These are phyloP conservation scores for Ernsta delagoae DNA, from an alignment of 2,888 invertebrate genomes.

Conservation along the genomic window DNA sequence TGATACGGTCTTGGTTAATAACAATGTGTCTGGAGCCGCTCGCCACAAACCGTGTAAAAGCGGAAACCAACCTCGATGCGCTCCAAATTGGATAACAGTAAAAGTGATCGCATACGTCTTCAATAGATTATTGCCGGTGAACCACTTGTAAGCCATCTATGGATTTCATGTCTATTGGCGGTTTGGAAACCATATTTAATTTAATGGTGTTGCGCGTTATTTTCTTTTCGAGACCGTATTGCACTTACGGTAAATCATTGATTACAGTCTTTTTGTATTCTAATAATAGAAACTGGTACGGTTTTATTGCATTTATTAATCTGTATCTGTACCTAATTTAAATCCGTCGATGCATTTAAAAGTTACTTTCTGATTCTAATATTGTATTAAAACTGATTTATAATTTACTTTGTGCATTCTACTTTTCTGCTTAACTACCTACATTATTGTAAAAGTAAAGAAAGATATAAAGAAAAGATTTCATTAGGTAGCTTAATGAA, in stretches of 20 bases:
- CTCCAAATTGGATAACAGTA: constrained; percentile 84
- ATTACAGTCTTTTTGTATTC: constrained; percentile 5
- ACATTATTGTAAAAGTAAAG: too few relatives aligned
- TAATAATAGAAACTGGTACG: constrained; percentile 9
- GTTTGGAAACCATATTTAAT: constrained; percentile 61
- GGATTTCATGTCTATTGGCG: constrained; percentile 69
- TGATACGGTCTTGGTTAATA: constrained; percentile 70
- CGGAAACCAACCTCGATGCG: constrained; percentile 77
- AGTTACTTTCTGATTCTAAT: too few relatives aligned
- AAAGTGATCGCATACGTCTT: constrained; percentile 81
- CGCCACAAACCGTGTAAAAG: constrained; percentile 81
- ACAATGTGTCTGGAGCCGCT: constrained; percentile 69
- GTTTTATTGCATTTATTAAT: neutral
- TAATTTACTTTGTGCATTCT: too few relatives aligned
- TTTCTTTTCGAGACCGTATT: constrained; percentile 39
- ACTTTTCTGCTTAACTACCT: too few relatives aligned
- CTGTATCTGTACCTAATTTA: too few relatives aligned
- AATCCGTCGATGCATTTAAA: too few relatives aligned
- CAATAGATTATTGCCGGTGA: constrained; percentile 67
- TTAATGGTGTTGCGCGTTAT: constrained; percentile 50
- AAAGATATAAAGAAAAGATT: too few relatives aligned
- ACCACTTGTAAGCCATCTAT: constrained; percentile 47
- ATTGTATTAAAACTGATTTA: too few relatives aligned
- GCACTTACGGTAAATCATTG: constrained; percentile 28
- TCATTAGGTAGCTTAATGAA: too few relatives aligned